Evolutionary conservation across 2,113 vertebrate species (phyloP), one percentile per base, ranked within the genome.

Genomic region (Brachyhypopomus gauderio): DNA sequence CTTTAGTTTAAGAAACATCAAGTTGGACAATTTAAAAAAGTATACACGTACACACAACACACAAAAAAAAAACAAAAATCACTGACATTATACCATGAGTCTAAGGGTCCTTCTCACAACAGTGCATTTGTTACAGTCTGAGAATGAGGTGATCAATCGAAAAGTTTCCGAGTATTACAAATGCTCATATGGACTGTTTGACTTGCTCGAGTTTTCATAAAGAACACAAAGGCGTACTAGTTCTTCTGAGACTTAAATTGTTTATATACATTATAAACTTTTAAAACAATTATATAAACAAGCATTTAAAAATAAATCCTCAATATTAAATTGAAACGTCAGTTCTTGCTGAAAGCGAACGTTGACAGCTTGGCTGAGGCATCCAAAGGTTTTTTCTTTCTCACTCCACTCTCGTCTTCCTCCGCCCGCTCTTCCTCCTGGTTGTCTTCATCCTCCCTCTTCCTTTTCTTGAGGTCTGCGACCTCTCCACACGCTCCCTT

Each of bases 281-380:
- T 1, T 22, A 38, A 69, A 38, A 20, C 0, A 70, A 52, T 8
- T 11, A 0, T 48, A 9, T 52, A 63, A 78, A 73, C 38, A 74
- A 67, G 22, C 30, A 59, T 14, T 8, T 22, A 71, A 70, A 58
- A 34, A 14, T 12, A 36, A 41, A 34, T 19, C 63, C 6, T 20
- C 22, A 16, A 22, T 19, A 41, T 20, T 16, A 63, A 72, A 12
- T 14, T 0, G n/a, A 6, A 60, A 11, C 0, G 69, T 92, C 78
- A 98, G 63, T 90, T 94, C 81, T 94, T 94, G 83, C 95, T 94
- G 87, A 97, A 99, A 0, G 95, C 96, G 88, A 99, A 99, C 0
- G 94, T 91, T 1, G 96, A 94, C n/a, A 98, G 89, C 72, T 92
- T 96, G 74, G 87, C 90, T 4, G 94, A 89, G 0, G 92, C 52